These are phyloP conservation scores for Galleria mellonella DNA, from an alignment of 1,140 invertebrate genomes.

Conservation along the genomic window DNA sequence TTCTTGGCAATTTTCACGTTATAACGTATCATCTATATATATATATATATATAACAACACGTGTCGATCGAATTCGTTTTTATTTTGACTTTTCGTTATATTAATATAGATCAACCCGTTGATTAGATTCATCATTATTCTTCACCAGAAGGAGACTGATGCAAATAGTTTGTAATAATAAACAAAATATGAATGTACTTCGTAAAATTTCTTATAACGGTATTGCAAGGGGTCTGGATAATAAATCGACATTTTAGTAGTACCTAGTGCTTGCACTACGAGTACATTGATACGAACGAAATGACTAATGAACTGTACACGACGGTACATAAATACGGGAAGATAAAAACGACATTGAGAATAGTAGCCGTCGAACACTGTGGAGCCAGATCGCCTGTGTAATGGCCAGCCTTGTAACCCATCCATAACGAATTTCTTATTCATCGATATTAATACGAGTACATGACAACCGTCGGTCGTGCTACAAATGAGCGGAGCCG, in stretches of 20 bases:
- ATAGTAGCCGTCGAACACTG: constrained; percentile 41
- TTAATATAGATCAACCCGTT: too few species aligned
- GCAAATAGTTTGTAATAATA: too few species aligned
- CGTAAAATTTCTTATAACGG: too few species aligned
- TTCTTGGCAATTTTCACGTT: too few species aligned
- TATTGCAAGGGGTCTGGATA: constrained; percentile 5
- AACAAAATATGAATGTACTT: too few species aligned
- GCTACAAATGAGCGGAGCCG: constrained; percentile 58
- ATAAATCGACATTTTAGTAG: constrained; percentile 16
- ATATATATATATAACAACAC: too few species aligned
- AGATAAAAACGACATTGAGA: constrained; percentile 40
- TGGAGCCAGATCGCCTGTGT: constrained; percentile 40
- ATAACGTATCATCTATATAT: too few species aligned
- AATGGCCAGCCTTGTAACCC: constrained; percentile 61
- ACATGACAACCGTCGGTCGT: constrained; percentile 63
- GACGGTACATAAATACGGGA: constrained; percentile 28
- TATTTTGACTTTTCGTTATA: too few species aligned
- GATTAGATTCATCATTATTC: too few species aligned
- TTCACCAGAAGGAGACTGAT: too few species aligned
- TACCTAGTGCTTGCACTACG: constrained; percentile 5
- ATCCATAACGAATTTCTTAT: constrained; percentile 72
- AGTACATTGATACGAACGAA: constrained; percentile 11
- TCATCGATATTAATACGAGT: constrained; percentile 68
- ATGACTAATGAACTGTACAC: constrained; percentile 29
- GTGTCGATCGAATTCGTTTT: too few species aligned